Evolutionary conservation across 2,113 vertebrate species (phyloP), one percentile per base, ranked within the genome.

Genomic region (Verasper variegatus): DNA sequence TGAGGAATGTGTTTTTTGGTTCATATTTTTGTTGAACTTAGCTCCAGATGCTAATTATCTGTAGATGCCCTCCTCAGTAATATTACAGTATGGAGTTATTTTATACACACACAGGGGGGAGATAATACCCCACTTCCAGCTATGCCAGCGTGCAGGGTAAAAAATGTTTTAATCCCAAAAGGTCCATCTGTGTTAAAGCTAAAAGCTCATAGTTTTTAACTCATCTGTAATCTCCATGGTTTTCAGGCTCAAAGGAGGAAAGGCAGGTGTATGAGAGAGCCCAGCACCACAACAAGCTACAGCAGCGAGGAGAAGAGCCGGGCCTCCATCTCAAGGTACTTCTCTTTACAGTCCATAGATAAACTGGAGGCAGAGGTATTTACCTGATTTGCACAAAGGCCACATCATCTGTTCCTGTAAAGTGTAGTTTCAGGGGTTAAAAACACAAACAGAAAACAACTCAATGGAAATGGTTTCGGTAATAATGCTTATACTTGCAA

Each of bases 171-270:
- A 40, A 12, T 40, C 37, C 1, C 37, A 40, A 2, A 31, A 31
- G 6, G 31, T 31, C 31, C 31, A 31, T 31, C 35, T 27, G 14
- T 58, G 56, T 59, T 7, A 20, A 68, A 70, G 58, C 3, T 12
- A 21, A 11, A 31, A 58, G 12, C 58, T 65, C 14, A 15, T 24
- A n/a, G 24, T 37, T 49, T 58, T 42, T 0, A 65, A 40, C 35
- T 37, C 35, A 13, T 42, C 40, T 13, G 40, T 13, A 42, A 42
- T 42, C 40, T 42, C 31, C 5, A 31, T 42, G 11, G 13, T 66
- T 58, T 80, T 27, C 90, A 98, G 97, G 95, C 49, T 97, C 97
- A 1, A 65, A 92, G 0, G 92, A 97, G 60, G 97, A 99, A 87
- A 90, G 95, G 47, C 78, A 77, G 0, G 94, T 95, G 51, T 97